phyloP scores from a whole-genome alignment of 2,113 vertebrate species.

The Ailuropoda melanoleuca region DNA sequence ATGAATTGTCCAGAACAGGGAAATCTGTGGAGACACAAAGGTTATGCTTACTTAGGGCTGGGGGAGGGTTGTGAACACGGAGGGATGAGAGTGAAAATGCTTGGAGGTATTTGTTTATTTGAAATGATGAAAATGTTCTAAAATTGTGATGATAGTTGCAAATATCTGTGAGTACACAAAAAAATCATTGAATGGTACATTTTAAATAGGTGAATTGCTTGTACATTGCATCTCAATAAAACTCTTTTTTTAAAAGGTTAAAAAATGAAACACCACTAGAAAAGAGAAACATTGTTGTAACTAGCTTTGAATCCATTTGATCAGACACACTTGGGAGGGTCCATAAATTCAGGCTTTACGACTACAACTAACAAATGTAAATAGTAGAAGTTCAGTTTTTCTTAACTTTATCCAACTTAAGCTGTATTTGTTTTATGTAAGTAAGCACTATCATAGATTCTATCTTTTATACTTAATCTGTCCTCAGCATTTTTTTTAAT shows the following conservation, averaged over 20 bases:
- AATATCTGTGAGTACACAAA: neutral
- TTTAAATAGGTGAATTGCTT: neutral
- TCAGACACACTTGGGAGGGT: neutral
- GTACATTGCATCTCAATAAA: neutral
- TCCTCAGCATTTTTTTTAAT: neutral
- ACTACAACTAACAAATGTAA: neutral
- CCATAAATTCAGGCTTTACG: neutral
- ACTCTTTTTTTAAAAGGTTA: neutral
- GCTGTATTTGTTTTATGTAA: neutral
- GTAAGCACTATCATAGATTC: neutral
- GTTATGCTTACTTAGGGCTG: neutral
- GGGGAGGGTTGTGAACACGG: neutral
- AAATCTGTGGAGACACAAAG: neutral
- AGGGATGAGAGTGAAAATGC: neutral
- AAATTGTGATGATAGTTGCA: neutral
- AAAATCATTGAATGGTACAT: neutral
- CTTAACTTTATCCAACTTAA: conserved; percentile 2
- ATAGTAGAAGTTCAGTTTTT: neutral
- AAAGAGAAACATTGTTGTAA: neutral
- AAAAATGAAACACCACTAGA: neutral
- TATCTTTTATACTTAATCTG: neutral
- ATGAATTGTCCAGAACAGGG: neutral
- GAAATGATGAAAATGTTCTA: neutral
- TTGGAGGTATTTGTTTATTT: neutral
- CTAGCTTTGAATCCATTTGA: neutral